phyloP scores from a whole-genome alignment of 2,113 vertebrate genomes.

The Pygoscelis adeliae region DNA sequence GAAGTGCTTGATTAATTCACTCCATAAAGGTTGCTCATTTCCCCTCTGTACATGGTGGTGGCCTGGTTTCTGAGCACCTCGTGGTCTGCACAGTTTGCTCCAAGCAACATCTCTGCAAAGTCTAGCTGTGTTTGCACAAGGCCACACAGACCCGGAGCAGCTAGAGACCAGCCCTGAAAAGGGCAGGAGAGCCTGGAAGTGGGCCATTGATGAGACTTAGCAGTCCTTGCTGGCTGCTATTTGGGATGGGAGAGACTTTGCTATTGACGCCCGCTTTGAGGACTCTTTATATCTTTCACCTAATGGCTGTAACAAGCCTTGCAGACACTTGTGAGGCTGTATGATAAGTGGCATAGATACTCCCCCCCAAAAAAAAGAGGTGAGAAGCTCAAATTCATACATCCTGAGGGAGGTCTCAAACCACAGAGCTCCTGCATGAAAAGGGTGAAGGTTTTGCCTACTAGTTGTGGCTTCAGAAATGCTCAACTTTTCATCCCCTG shows the following conservation, averaged over 20 bases:
- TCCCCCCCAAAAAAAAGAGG: background rate
- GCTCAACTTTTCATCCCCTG: background rate
- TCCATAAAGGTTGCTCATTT: background rate
- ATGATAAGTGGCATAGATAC: background rate
- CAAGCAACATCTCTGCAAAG: background rate
- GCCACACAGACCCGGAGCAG: background rate
- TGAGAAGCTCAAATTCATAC: background rate
- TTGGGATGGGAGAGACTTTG: background rate
- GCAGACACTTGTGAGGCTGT: background rate
- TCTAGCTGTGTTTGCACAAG: background rate
- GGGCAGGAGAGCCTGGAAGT: background rate
- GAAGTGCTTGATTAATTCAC: background rate
- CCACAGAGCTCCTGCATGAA: background rate
- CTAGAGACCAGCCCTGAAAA: background rate
- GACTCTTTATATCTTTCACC: background rate
- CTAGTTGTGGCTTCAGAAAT: background rate
- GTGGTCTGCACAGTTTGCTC: background rate
- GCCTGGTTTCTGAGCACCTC: background rate
- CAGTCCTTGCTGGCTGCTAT: background rate
- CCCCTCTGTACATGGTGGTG: fast-evolving
- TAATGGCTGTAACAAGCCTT: background rate
- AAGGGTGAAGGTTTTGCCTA: background rate
- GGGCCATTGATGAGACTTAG: too few species aligned
- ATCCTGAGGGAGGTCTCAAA: background rate
- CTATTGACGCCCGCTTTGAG: background rate